Conservation (phyloP, 2,888 invertebrate species). For the Eustalomyia histrio region DNA sequence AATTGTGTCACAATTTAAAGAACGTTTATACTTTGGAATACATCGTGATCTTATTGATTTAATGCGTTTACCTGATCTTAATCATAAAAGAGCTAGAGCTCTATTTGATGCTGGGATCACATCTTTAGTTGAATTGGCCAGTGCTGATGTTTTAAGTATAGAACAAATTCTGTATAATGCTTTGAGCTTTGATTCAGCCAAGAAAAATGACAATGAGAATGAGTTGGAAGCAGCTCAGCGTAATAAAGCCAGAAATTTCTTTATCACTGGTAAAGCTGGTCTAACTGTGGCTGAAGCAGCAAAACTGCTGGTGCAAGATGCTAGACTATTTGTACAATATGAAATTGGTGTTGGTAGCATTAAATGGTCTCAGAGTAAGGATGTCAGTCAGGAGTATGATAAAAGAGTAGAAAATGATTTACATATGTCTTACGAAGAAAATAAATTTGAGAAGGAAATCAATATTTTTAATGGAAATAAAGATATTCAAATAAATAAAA, state of each 20-base stretch:
- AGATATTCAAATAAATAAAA: slow-evolving; percentile 1
- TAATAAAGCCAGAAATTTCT: slow-evolving; percentile 85
- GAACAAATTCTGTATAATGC: slow-evolving; percentile 89
- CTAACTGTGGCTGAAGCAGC: slow-evolving; percentile 92
- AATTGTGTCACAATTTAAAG: slow-evolving; percentile 95
- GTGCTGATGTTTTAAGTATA: slow-evolving; percentile 84
- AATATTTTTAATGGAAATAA: neutral
- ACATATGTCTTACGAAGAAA: slow-evolving; percentile 68
- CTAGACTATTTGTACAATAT: slow-evolving; percentile 84
- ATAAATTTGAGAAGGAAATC: slow-evolving; percentile 28
- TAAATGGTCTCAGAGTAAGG: slow-evolving; percentile 81
- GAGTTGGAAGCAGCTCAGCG: slow-evolving; percentile 84
- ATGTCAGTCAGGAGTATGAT: neutral
- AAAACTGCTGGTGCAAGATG: slow-evolving; percentile 87
- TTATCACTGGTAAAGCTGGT: slow-evolving; percentile 89
- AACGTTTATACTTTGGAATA: slow-evolving; percentile 95
- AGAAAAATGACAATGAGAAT: slow-evolving; percentile 86
- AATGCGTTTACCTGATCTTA: slow-evolving; percentile 90
- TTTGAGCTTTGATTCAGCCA: slow-evolving; percentile 91
- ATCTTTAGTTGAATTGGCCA: slow-evolving; percentile 88
- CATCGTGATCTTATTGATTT: slow-evolving; percentile 95
- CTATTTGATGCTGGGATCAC: slow-evolving; percentile 90
- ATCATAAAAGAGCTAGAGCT: slow-evolving; percentile 90
- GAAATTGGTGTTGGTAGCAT: slow-evolving; percentile 87
- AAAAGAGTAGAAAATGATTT: slow-evolving; percentile 39